Base-by-base conservation (phyloP, 2,113 vertebrate genomes). In the Triplophysa siluroides region DNA sequence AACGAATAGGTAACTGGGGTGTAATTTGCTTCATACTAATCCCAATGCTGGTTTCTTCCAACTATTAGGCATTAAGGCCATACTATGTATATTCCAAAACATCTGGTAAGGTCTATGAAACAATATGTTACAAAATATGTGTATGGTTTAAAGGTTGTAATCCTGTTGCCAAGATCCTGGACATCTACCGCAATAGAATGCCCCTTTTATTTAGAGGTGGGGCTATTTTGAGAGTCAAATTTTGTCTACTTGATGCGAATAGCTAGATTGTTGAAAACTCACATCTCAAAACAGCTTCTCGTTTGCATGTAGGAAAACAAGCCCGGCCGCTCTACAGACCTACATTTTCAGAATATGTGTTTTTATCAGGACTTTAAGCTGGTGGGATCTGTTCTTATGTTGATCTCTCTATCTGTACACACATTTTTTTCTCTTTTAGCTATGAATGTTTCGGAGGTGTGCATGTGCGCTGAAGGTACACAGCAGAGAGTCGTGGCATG, bases 291-390 rank as follows among this genome's bases (percentile, higher is more conserved):
- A 81, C 75, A 76, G 33, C 78, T 79, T 41, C 52, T 74, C 54
- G 60, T 86, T 81, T 81, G 82, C 83, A 80, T 76, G 45, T 63
- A 81, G 71, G 73, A 69, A 80, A 84, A 83, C 54, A 16, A 72
- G 18, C 52, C 26, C 60, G 43, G 70, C 62, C 43, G 69, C 29
- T 80, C 62, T 78, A 73, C 24, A 64, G 18, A 18, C 33, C 62
- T 60, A 11, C 50, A 56, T 68, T 82, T 78, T 80, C 21, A 52
- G 19, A 21, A 58, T 68, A 61, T 26, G 19, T 38, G 78, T 66
- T 76, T 69, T 60, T 70, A 19, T 52, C 14, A 18, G 50, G 18
- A 54, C 73, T 69, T 64, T 54, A 43, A 38, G n/a, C 63, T 76
- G 63, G 10, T 76, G 60, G 61, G 81, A 50, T 71, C 50, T 21